Evolutionary conservation across 2,797 vertebrate species (phyloP), one percentile per base, ranked within the genome.

Genomic region (Euphonia xanthogaster): DNA sequence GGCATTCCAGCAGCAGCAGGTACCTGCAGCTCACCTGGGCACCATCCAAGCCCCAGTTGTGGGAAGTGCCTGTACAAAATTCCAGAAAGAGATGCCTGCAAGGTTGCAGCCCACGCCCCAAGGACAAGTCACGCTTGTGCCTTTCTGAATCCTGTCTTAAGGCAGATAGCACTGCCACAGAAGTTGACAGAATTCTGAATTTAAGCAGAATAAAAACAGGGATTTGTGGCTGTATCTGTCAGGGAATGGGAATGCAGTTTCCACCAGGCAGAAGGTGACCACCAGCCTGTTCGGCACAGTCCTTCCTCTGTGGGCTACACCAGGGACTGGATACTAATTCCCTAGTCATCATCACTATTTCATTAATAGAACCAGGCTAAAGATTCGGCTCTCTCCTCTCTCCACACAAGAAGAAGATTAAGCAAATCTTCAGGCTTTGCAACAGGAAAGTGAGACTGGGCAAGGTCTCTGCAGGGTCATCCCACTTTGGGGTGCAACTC

Each of bases 11-110:
- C 42, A 14, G 6, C 25, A 0, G 27, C 4, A 7, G 51, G 31
- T 6, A 28, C 6, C 7, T 3, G 1, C 31, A 12, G 61, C 17
- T 65, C 62, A 66, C 68, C 42, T 4, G 15, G 3, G 5, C 61
- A 16, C 47, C 10, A 28, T 4, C 7, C 47, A 12, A 27, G 51
- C 31, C 53, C 53, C 3, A 17, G 1, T 0, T 19, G 33, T 0
- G 4, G 61, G 40, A 67, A 40, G 5, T 6, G 5, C 54, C 35
- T 5, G 10, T 3, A 30, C 44, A 81, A 12, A 70, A 8, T 23
- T 10, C 48, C 3, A 42, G 53, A 27, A 37, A 31, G n/a, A 51
- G 35, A 75, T 16, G 2, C 1, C 50, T 33, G 45, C 17, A 3
- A 1, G 40, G 27, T 5, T 42, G 25, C 31, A 83, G 21, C 44